phyloP scores from a whole-genome alignment of 2,113 vertebrate species.

The Oncorhynchus gorbuscha region DNA sequence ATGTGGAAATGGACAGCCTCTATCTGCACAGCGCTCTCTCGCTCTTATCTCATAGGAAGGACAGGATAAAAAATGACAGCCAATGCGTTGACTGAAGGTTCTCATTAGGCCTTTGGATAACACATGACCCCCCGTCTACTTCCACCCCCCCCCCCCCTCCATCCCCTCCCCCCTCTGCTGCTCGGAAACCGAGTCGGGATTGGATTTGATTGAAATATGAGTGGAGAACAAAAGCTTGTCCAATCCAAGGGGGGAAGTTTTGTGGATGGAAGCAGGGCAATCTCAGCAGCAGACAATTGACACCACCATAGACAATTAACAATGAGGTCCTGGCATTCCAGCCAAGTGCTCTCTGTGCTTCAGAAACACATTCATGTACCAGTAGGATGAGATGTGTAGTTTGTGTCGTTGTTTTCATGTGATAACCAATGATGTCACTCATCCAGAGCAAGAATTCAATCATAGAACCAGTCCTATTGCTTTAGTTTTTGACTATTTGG shows the following conservation, averaged over 20 bases:
- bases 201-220: constrained; percentile 68
- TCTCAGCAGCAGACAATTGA: constrained; percentile 40
- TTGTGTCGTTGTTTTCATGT: not conserved
- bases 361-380: constrained; percentile 44
- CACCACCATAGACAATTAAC: constrained; percentile 53
- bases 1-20: constrained; percentile 34
- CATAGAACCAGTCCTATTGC: not conserved
- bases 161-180: constrained; percentile 1
- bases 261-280: constrained; percentile 37
- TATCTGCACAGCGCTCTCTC: constrained; percentile 37
- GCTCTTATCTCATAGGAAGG: constrained; percentile 41
- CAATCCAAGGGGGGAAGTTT: constrained; percentile 41
- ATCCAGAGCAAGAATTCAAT: not conserved
- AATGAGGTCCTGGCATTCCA: constrained; percentile 39
- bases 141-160: not conserved
- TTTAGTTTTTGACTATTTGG: not conserved
- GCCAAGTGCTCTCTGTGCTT: constrained; percentile 43
- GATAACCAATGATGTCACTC: not conserved
- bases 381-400: constrained; percentile 37
- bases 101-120: constrained; percentile 58
- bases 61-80: constrained; percentile 50
- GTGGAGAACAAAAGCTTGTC: constrained; percentile 56
- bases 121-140: constrained; percentile 47
- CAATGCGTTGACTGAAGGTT: constrained; percentile 60
- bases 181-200: constrained; percentile 51